Evolutionary conservation across 1,140 invertebrate species (phyloP).

Genomic region (Neocloeon triangulifer): DNA sequence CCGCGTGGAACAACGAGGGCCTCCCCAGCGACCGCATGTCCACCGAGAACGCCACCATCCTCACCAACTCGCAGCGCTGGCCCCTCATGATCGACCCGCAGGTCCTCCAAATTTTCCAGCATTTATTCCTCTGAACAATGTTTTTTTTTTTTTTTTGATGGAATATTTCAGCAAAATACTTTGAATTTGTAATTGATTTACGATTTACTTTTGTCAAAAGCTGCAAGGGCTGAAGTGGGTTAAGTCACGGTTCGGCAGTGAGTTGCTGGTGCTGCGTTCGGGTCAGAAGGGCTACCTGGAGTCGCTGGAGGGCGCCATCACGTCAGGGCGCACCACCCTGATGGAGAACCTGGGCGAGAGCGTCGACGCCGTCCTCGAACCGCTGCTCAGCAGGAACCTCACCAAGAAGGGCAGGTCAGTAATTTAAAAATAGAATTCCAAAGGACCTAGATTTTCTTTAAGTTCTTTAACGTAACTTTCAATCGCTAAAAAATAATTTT

Average conservation of each 20-base stretch:
- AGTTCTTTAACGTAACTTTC: constrained; percentile 2
- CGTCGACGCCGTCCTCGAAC: constrained; percentile 75
- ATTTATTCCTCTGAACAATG: constrained; percentile 3
- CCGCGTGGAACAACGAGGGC: constrained; percentile 86
- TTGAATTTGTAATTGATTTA: constrained; percentile 1
- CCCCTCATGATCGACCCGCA: constrained; percentile 90
- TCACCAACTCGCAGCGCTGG: constrained; percentile 75
- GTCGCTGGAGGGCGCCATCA: constrained; percentile 55
- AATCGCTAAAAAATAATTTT: constrained; percentile 4
- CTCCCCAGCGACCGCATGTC: constrained; percentile 83
- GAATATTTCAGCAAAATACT: constrained; percentile 22
- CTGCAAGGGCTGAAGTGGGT: constrained; percentile 90
- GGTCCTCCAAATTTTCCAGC: constrained; percentile 12
- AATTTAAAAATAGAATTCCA: constrained; percentile 23
- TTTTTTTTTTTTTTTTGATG: not conserved
- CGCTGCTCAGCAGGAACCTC: constrained; percentile 65
- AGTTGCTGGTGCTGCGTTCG: constrained; percentile 49
- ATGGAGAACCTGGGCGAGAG: constrained; percentile 79
- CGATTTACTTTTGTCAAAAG: constrained; percentile 5
- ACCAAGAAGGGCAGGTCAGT: constrained; percentile 57
- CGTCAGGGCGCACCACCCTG: constrained; percentile 38
- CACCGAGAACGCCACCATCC: constrained; percentile 80
- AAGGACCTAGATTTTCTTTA: no score
- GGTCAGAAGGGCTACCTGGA: constrained; percentile 68
- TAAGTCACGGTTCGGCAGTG: constrained; percentile 46